A percentile compares a stretch with the other conserved stretches of the same genome.
phyloP scores from a whole-genome alignment of 2,888 invertebrate species.

The Pinctada fucata region DNA sequence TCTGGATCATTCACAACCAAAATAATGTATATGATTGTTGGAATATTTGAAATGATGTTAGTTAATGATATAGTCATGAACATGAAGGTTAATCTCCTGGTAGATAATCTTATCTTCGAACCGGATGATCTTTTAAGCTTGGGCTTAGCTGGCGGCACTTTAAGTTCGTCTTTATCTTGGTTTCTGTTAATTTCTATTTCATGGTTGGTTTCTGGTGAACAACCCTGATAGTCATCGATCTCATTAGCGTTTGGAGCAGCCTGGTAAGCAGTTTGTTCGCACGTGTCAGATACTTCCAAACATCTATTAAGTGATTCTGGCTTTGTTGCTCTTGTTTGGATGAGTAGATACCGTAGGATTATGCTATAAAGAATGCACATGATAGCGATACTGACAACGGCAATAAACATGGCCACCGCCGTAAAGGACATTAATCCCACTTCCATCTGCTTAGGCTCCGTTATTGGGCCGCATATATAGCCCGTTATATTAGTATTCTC shows the following conservation, averaged over 20 bases:
- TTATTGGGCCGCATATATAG: constrained; percentile 25
- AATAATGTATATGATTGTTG: constrained; percentile 23
- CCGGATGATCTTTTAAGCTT: constrained; percentile 22
- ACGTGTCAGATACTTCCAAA: constrained; percentile 17
- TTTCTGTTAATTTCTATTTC: constrained; percentile 21
- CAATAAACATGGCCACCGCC: constrained; percentile 17
- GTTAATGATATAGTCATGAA: constrained; percentile 29
- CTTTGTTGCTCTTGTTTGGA: constrained; percentile 17
- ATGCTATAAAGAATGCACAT: constrained; percentile 7
- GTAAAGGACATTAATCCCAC: constrained; percentile 21
- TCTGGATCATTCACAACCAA: constrained; percentile 26
- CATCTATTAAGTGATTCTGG: background rate
- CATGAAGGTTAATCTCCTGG: constrained; percentile 22
- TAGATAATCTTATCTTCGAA: constrained; percentile 21
- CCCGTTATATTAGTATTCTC: constrained; percentile 18
- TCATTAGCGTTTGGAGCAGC: background rate
- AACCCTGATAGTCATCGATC: constrained; percentile 2
- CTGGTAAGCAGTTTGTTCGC: background rate
- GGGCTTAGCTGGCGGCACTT: constrained; percentile 4
- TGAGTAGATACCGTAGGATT: constrained; percentile 17
- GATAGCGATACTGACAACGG: constrained; percentile 18
- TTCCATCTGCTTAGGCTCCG: constrained; percentile 10
- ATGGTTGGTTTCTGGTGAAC: constrained; percentile 8
- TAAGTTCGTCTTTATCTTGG: constrained; percentile 16
- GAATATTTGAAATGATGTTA: constrained; percentile 25